Evolutionary conservation across 37 sponge, comb jelly and placozoan species (phyloP), one percentile per base, ranked within the genome.

Genomic region (Dysidea cf. avara): DNA sequence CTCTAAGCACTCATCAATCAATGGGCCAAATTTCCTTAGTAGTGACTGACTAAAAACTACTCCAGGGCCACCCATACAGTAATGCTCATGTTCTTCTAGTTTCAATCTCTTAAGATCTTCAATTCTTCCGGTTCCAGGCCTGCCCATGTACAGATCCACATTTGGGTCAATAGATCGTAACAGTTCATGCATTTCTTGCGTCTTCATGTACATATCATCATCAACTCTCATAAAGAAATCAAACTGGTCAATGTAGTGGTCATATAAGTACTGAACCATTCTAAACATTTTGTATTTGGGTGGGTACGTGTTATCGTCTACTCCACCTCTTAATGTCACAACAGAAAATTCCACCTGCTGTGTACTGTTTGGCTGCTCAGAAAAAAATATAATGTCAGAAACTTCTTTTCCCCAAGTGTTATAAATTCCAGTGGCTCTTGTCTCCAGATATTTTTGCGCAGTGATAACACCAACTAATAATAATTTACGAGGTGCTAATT

Each of bases 51-150:
- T 86, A 52, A 76, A 86, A 38, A 86, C 64, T 30, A 78, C 66
- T 12, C 91, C 91, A 0, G 91, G 81, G 5, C 91, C 91, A 32
- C 91, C 91, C 91, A 90, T 90, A 38, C 91, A 90, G 54, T 90
- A 90, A 38, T 74, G 87, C 50, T 90, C 91, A 31, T 71, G 40
- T 2, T 74, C 58, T 9, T 31, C 18, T 53, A 65, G 66, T 35
- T 86, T 84, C 28, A 90, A 66, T 26, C 81, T 63, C 39, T 38
- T 24, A 2, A 39, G 31, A 51, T 82, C 83, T 7, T 61, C 62
- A 1, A 52, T 67, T 46, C 56, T 39, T 33, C 91, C 91, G 20
- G 79, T 69, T 39, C 91, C 91, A 1, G 91, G 86, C 18, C 76
- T 66, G 25, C 91, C 91, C 70, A 90, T 79, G 51, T 85, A 90